Evolutionary conservation across 2,113 vertebrate species (phyloP), one percentile per base, ranked within the genome.

Genomic region (Trematomus loennbergii): DNA sequence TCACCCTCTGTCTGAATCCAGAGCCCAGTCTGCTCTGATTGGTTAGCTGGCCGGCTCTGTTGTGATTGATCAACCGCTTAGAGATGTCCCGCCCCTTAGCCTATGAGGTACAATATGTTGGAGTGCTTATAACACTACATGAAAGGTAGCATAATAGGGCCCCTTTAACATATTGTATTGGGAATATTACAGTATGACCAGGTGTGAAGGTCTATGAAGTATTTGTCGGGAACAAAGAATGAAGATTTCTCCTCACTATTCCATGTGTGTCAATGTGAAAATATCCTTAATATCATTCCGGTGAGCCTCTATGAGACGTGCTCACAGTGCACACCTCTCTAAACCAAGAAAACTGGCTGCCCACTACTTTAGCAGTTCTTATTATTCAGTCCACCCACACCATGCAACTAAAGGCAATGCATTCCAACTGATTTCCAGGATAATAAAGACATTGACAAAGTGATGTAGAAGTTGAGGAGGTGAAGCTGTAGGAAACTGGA

Each of bases 301-400:
- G 12, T 49, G 48, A 64, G 40, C 4, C 8, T 63, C 18, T 85
- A 67, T 85, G 45, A 45, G 48, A 53, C 16, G 20, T 70, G 70
- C 20, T 53, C 10, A 16, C 13, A 66, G 54, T 40, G 25, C 75
- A 80, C 82, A 60, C 64, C 67, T 70, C 59, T 67, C 7, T 40
- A 62, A 74, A 84, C 77, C 46, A 57, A 83, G 57, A 43, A 3
- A 63, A 65, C 62, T 62, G 46, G 46, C 58, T 69, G 75, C 61
- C 10, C 20, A 61, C 48, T 22, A 1, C 33, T 63, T 68, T 40
- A 58, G 22, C 65, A 64, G 59, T 3, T 50, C 46, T 70, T 72
- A 17, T 43, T 71, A 9, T 57, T 77, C 36, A 45, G 48, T 65
- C 71, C 66, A 9, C 63, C 67, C 59, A 79, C 78, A 45, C 58